These are phyloP conservation scores for Oikopleura vanhoeffeni DNA, from an alignment of 23 tunicate species.

Conservation along the genomic window DNA sequence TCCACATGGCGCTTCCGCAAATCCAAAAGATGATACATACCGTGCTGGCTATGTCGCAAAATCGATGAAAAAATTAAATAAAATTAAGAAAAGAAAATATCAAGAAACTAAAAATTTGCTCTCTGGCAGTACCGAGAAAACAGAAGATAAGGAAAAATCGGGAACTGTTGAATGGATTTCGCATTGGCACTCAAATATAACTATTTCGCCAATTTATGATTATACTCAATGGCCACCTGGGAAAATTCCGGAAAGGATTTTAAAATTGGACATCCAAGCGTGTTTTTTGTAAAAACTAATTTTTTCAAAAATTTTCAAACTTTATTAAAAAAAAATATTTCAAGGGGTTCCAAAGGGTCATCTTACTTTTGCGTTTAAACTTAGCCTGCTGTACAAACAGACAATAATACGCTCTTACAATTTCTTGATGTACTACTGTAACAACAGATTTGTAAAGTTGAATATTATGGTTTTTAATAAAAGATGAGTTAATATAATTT, in stretches of 20 bases:
- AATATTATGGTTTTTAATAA: too few species aligned
- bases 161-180: constrained; percentile 34
- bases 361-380: too few species aligned
- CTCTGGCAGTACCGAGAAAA: constrained; percentile 67
- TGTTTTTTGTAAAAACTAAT: not conserved
- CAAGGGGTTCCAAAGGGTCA: not conserved
- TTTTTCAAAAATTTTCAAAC: too few species aligned
- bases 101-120: constrained; percentile 70
- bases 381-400: too few species aligned
- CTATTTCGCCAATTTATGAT: constrained; percentile 58
- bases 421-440: too few species aligned
- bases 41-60: not conserved
- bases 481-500: too few species aligned
- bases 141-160: constrained; percentile 15
- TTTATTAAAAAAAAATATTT: not conserved
- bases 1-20: not conserved
- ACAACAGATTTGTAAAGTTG: too few species aligned
- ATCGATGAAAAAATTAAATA: constrained; percentile 21
- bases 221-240: constrained; percentile 55
- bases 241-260: constrained; percentile 53
- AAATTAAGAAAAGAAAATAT: constrained; percentile 35
- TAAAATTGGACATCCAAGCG: constrained; percentile 27
- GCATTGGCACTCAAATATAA: constrained; percentile 90
- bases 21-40: not conserved
- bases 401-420: too few species aligned